Evolutionary conservation across 1,140 invertebrate species (phyloP), one percentile per base, ranked within the genome.

Genomic region (Achroia grisella): DNA sequence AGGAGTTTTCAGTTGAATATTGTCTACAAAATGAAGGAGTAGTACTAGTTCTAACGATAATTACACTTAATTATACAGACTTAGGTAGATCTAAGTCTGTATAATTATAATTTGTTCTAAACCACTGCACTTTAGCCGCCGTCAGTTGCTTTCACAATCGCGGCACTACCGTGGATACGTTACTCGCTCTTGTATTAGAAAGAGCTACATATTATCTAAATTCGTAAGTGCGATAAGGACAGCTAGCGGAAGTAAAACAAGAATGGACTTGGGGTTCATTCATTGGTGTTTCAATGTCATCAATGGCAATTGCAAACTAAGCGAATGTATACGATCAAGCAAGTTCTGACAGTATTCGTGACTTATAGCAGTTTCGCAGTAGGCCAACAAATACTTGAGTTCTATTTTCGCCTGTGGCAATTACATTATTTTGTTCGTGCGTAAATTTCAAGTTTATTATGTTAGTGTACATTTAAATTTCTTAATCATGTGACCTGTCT

Each of bases 231-330:
- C 28, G 67, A 81, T 36, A 70, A 62, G 57, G 67, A 77, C 11
- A 34, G 57, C 53, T 52, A 56, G 73, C 75, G 77, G 77, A 79
- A 79, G 66, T 70, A 31, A 44, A 63, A 61, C 63, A 71, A 81
- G 71, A 77, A 78, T 75, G 72, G 52, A 62, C 52, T 41, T 62
- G 62, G 68, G 60, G 55, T 64, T 74, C 61, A 71, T 75, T 77
- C 74, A 81, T 81, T 78, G 69, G 71, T 69, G 64, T 67, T 72
- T 60, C 65, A 64, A 53, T 56, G 58, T 42, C 56, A 49, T 65
- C 63, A 71, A 69, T 64, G 62, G 53, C n/a, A n/a, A n/a, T n/a
- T n/a, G 27, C 39, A 36, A 5, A 37, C 33, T 39, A 32, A 2
- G 15, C 12, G 27, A 2, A 23, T 23, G 2, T 23, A 2, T 23